phyloP scores from a whole-genome alignment of 2,797 vertebrate species.

The Pterois miles region DNA sequence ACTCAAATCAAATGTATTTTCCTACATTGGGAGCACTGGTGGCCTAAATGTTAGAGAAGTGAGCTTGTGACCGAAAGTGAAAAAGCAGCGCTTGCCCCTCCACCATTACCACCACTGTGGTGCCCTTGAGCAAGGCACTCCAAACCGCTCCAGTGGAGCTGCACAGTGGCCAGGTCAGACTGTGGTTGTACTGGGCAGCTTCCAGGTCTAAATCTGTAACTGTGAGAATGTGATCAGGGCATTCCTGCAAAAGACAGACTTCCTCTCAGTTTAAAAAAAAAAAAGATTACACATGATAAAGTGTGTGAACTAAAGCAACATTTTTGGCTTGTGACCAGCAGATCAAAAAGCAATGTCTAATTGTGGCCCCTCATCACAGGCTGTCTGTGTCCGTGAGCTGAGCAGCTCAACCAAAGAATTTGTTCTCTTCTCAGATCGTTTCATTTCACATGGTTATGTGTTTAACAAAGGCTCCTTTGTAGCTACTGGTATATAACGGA shows the following conservation, averaged over 20 bases:
- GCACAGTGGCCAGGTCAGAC: neutral
- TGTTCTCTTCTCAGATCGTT: neutral
- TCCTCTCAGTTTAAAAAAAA: neutral
- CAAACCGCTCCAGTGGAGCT: neutral
- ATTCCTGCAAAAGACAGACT: neutral
- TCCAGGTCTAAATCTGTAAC: neutral
- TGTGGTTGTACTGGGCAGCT: neutral
- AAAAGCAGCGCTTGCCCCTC: neutral
- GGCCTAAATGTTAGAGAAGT: neutral
- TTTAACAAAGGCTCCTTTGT: slow-evolving; percentile 14
- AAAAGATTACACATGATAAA: neutral
- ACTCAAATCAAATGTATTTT: neutral
- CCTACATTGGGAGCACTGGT: neutral
- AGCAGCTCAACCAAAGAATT: neutral
- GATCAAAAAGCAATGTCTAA: too few relatives aligned
- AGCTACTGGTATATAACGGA: neutral
- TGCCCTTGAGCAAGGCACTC: neutral
- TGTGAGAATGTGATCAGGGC: neutral
- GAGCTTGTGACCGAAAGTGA: neutral
- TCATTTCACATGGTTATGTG: neutral
- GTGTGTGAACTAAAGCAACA: neutral
- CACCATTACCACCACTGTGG: neutral
- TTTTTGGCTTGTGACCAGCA: too few relatives aligned
- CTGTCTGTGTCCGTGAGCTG: neutral
- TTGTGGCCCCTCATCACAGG: neutral